Evolutionary conservation across 2,888 invertebrate species (phyloP).

Genomic region (Pachliopta kotzebuea): DNA sequence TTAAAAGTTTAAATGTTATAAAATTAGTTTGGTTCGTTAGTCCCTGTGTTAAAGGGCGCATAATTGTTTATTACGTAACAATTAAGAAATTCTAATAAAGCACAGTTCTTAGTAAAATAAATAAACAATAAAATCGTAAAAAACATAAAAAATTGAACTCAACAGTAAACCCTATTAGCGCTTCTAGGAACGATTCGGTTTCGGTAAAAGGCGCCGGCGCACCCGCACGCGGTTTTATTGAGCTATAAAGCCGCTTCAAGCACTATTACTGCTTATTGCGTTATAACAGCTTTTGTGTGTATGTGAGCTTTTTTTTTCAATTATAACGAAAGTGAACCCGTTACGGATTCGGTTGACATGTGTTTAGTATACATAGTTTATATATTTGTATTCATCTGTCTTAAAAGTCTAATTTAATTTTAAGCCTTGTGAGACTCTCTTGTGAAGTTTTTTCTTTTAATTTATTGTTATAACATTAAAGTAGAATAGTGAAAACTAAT

Average conservation of each 20-base stretch:
- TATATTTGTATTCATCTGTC: neutral
- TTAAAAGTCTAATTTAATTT: neutral
- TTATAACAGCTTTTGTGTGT: conserved; percentile 36
- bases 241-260: conserved; percentile 46
- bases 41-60: conserved; percentile 6
- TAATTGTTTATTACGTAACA: conserved; percentile 28
- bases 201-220: conserved; percentile 42
- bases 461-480: no score
- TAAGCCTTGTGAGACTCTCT: no score
- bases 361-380: neutral
- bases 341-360: conserved; percentile 1
- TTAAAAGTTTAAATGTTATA: neutral
- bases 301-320: conserved; percentile 20
- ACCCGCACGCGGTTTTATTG: conserved; percentile 42
- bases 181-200: conserved; percentile 43
- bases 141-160: conserved; percentile 28
- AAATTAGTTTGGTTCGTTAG: conserved; percentile 15
- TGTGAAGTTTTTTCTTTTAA: no score
- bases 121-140: conserved; percentile 46
- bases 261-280: conserved; percentile 52
- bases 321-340: conserved; percentile 18
- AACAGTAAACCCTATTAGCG: conserved; percentile 39
- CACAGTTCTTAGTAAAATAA: conserved; percentile 45
- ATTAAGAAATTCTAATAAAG: conserved; percentile 44
- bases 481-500: no score